These are phyloP conservation scores for Oxyura jamaicensis DNA, from an alignment of 2,113 vertebrate species.

Conservation along the genomic window DNA sequence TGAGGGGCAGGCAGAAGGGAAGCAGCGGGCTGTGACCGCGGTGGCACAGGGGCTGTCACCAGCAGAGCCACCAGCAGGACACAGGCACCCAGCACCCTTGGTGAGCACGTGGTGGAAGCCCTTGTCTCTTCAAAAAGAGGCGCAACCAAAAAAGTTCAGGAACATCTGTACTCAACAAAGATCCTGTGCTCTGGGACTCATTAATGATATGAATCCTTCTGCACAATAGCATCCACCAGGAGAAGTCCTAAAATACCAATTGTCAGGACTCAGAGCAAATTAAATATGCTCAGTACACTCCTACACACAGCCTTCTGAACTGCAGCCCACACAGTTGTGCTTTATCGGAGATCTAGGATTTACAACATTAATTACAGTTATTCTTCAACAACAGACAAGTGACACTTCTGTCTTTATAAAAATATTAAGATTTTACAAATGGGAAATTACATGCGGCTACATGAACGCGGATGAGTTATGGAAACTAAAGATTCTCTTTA, in stretches of 20 bases:
- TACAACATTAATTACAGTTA: background rate
- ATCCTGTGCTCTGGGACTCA: background rate
- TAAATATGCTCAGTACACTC: background rate
- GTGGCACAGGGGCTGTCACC: background rate
- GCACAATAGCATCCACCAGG: background rate
- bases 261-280: background rate
- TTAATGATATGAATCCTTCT: background rate
- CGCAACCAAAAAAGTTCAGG: background rate
- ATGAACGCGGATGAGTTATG: background rate
- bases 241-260: background rate
- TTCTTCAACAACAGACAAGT: background rate
- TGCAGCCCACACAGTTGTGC: background rate
- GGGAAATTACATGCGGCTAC: background rate
- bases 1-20: background rate
- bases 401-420: background rate
- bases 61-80: background rate
- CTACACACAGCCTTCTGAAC: background rate
- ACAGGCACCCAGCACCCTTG: background rate
- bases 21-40: background rate
- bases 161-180: background rate
- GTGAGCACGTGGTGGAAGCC: background rate
- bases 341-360: background rate
- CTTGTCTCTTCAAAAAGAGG: background rate
- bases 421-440: background rate
- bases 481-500: background rate